Base-by-base conservation (phyloP, 92 coral and sea anemone species). In the Pocillopora meandrina region DNA sequence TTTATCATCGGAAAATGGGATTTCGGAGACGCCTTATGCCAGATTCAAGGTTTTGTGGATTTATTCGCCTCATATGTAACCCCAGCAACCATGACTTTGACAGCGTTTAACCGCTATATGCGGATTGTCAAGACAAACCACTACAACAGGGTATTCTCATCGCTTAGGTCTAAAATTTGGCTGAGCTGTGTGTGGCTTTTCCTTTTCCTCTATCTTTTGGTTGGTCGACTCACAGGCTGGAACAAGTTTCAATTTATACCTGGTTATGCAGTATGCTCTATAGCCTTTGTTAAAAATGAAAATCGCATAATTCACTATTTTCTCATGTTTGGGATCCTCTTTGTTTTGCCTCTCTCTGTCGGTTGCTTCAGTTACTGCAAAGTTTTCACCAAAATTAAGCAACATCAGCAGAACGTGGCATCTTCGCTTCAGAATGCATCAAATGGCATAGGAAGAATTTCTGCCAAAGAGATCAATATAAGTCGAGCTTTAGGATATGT, bases 1-100 rank as follows among this genome's bases (percentile, higher is more conserved):
- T 65, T 65, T 19, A 65, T 65, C 70, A 16, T 26, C 26, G 26
- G 26, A 26, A 26, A 26, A 26, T 26, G 26, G 26, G 26, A 26
- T 26, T 26, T 26, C 26, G 26, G 26, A 26, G 71, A 52, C 55
- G 71, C 77, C 8, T 79, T 83, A 18, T 92, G 95, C 78, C 90
- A 92, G 52, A 60, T 92, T 23, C 93, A 87, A 56, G 93, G 95
- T 7, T 92, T 90, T 52, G 79, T 83, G 18, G 84, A 87, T 11
- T 78, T 14, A 23, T 69, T 87, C 72, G 82, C 87, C 13, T 89
- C 92, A n/a, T 87, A 84, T 82, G 74, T 87, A n/a, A 87, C 93
- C 5, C 91, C 91, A 3, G 91, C 88, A 47, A 76, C 91, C 95
- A 75, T 26, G 87, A 82, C 5, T 52, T 71, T 19, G 26, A 26